A percentile compares a stretch with the other conserved stretches of the same genome.
Evolutionary conservation across 1,140 invertebrate species (phyloP).

Genomic region (Eumaeus atala): DNA sequence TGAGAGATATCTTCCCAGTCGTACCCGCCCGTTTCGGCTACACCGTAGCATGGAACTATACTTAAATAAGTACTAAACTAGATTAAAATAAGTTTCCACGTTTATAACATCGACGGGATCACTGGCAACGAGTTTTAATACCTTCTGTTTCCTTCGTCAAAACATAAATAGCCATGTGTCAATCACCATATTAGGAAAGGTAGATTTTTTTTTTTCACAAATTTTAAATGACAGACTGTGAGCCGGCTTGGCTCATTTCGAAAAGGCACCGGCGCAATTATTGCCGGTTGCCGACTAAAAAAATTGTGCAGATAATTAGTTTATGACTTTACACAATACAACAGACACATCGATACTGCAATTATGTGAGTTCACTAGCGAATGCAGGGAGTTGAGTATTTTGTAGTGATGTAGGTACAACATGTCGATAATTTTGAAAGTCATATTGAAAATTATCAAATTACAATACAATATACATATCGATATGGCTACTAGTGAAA

Average conservation of each 20-base stretch:
- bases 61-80: too few relatives aligned
- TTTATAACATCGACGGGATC: too few relatives aligned
- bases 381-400: conserved; percentile 46
- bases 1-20: too few relatives aligned
- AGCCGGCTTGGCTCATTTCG: conserved; percentile 28
- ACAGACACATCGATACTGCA: conserved; percentile 44
- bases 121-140: too few relatives aligned
- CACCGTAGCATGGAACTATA: too few relatives aligned
- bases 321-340: conserved; percentile 64
- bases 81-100: too few relatives aligned
- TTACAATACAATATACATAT: too few relatives aligned
- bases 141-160: conserved; percentile 24
- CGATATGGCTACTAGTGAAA: too few relatives aligned
- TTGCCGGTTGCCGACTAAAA: conserved; percentile 32
- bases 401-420: conserved; percentile 21
- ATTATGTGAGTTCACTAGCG: conserved; percentile 53
- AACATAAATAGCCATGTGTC: conserved; percentile 52
- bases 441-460: neutral
- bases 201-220: conserved; percentile 23
- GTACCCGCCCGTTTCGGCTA: too few relatives aligned
- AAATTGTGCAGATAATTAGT: conserved; percentile 59
- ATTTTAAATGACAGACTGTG: conserved; percentile 41
- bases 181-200: conserved; percentile 57
- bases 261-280: conserved; percentile 50
- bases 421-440: conserved; percentile 14